Conservation (phyloP, 1,140 invertebrate genomes). For the Drosophila kohkoa region DNA sequence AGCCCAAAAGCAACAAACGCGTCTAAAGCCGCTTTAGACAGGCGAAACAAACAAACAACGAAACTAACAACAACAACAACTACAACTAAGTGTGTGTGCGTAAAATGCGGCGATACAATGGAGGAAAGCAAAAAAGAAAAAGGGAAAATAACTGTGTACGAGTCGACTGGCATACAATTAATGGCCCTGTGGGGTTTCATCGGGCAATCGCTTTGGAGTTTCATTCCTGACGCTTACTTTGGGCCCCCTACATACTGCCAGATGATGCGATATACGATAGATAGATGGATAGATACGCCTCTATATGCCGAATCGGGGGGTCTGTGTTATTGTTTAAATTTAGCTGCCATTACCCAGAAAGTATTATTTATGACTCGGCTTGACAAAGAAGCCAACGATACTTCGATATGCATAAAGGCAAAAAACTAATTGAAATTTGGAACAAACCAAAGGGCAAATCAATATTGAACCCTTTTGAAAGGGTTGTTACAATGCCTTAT, state of each 20-base stretch:
- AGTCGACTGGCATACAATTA: slow-evolving; percentile 70
- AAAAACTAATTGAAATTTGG: slow-evolving; percentile 24
- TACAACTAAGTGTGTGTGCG: slow-evolving; percentile 41
- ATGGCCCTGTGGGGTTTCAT: slow-evolving; percentile 79
- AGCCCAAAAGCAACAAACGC: slow-evolving; percentile 59
- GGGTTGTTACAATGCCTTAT: not conserved
- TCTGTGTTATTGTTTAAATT: slow-evolving; percentile 14
- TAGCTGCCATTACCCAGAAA: slow-evolving; percentile 4
- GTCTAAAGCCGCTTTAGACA: slow-evolving; percentile 69
- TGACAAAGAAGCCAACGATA: not conserved
- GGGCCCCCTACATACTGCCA: slow-evolving; percentile 7
- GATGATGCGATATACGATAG: slow-evolving; percentile 8
- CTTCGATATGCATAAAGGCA: not conserved
- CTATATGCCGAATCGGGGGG: not conserved
- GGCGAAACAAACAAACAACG: slow-evolving; percentile 61
- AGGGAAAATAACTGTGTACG: slow-evolving; percentile 41
- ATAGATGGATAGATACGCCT: slow-evolving; percentile 4
- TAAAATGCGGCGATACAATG: slow-evolving; percentile 51
- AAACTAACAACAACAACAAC: slow-evolving; percentile 59
- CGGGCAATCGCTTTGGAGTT: slow-evolving; percentile 56
- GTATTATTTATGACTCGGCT: slow-evolving; percentile 16
- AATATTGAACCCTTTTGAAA: not conserved
- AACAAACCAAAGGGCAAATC: not conserved
- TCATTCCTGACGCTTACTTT: slow-evolving; percentile 35
- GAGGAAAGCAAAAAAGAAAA: slow-evolving; percentile 28